phyloP scores from a whole-genome alignment of 37 sponge, comb jelly and placozoan species.

The Lycopodina hypogea region DNA sequence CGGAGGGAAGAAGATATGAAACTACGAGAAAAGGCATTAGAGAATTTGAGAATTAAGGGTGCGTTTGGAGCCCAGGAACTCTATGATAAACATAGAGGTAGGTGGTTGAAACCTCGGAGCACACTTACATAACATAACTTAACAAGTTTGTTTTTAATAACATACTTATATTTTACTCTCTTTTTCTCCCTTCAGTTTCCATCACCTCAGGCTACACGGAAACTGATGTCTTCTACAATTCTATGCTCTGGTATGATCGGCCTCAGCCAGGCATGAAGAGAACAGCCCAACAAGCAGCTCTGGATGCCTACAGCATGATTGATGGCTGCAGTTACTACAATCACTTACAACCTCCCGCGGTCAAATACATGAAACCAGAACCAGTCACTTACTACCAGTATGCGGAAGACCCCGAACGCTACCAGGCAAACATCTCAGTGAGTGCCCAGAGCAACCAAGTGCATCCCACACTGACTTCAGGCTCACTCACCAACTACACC shows the following conservation, averaged over 20 bases:
- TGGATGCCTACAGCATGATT: slow-evolving; percentile 41
- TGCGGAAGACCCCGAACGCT: slow-evolving; percentile 37
- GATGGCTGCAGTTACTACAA: slow-evolving; percentile 29
- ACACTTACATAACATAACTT: not conserved
- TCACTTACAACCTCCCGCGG: slow-evolving; percentile 22
- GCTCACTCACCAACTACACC: slow-evolving; percentile 7
- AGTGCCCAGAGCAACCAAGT: slow-evolving; percentile 29
- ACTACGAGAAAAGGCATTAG: slow-evolving; percentile 39
- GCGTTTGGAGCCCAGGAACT: slow-evolving; percentile 68
- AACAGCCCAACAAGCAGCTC: slow-evolving; percentile 18
- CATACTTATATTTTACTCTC: not conserved
- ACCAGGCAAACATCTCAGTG: slow-evolving; percentile 29
- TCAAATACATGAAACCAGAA: slow-evolving; percentile 52
- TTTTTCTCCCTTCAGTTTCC: slow-evolving; percentile 33
- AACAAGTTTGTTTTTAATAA: too few relatives aligned
- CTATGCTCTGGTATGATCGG: slow-evolving; percentile 42
- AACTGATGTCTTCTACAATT: slow-evolving; percentile 17
- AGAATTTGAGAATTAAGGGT: slow-evolving; percentile 50
- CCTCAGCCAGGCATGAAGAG: slow-evolving; percentile 37
- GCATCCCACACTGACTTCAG: not conserved
- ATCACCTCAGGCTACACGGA: slow-evolving; percentile 51
- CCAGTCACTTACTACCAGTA: slow-evolving; percentile 34
- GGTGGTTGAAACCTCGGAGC: not conserved
- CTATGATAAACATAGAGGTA: slow-evolving; percentile 55
- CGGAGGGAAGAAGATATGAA: slow-evolving; percentile 47